Evolutionary conservation across 2,113 vertebrate genomes (phyloP).

Genomic region (Planiliza haematocheilus): DNA sequence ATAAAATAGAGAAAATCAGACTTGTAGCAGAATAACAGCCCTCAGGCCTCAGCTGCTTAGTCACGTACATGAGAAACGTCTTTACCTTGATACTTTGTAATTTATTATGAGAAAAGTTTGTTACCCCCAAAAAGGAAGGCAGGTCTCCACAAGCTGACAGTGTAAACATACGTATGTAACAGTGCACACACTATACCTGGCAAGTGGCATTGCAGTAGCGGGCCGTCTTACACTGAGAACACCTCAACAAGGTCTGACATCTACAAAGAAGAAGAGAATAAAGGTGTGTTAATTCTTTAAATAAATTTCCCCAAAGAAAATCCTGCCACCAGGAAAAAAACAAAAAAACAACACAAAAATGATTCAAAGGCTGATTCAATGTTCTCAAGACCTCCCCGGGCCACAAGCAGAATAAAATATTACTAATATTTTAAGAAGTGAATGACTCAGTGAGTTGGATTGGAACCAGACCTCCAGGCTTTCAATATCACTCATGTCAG

Average conservation of each 20-base stretch:
- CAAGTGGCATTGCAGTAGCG: slow-evolving; percentile 90
- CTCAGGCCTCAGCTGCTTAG: too few species aligned
- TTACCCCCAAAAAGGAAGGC: too few species aligned
- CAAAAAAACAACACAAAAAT: neutral
- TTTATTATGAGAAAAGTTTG: neutral
- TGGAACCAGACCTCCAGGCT: neutral
- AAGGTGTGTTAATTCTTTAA: slow-evolving; percentile 4
- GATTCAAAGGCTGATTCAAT: too few species aligned
- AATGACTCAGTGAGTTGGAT: slow-evolving; percentile 22
- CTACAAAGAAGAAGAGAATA: slow-evolving; percentile 72
- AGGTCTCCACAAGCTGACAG: neutral
- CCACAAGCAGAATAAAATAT: neutral
- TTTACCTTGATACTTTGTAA: neutral
- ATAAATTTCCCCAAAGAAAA: too few species aligned
- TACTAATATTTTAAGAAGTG: neutral
- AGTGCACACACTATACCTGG: slow-evolving; percentile 85
- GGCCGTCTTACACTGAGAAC: slow-evolving; percentile 92
- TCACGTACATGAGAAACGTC: neutral
- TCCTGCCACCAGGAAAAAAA: neutral
- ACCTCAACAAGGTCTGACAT: slow-evolving; percentile 86
- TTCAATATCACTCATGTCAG: neutral
- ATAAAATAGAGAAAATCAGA: too few species aligned
- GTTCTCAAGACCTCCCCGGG: neutral
- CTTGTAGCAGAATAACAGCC: too few species aligned
- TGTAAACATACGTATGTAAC: neutral